Conservation (phyloP, 2,797 vertebrate genomes). For the Xerus rutilus region DNA sequence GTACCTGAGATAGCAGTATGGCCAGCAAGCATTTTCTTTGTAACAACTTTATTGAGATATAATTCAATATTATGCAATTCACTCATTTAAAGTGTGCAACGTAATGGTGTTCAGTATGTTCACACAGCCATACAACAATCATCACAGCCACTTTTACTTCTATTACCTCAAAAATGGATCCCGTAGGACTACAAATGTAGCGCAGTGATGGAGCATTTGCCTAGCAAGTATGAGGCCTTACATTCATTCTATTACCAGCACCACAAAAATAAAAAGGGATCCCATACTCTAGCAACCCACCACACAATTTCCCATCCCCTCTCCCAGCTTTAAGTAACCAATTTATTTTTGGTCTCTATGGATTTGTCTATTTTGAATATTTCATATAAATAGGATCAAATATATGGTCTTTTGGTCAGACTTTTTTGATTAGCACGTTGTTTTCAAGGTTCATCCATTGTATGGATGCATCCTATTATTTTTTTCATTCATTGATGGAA, state of each 20-base stretch:
- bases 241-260: no score
- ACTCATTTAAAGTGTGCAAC: neutral
- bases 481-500: slow-evolving; percentile 30
- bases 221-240: no score
- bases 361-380: neutral
- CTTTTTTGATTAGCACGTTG: slow-evolving; percentile 19
- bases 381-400: slow-evolving; percentile 35
- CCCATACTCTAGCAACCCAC: neutral
- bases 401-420: neutral
- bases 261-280: no score
- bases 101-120: neutral
- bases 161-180: neutral
- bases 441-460: slow-evolving; percentile 12
- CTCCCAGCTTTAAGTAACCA: neutral
- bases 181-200: no score
- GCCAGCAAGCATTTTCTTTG: neutral
- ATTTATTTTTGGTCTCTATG: neutral
- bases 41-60: neutral
- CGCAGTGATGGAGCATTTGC: no score
- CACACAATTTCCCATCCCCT: neutral
- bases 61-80: neutral
- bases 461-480: neutral
- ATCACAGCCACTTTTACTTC: slow-evolving; percentile 1
- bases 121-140: neutral
- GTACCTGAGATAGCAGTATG: neutral